These are phyloP conservation scores for Nycticorax nycticorax DNA, from an alignment of 2,113 vertebrate genomes.

Conservation along the genomic window DNA sequence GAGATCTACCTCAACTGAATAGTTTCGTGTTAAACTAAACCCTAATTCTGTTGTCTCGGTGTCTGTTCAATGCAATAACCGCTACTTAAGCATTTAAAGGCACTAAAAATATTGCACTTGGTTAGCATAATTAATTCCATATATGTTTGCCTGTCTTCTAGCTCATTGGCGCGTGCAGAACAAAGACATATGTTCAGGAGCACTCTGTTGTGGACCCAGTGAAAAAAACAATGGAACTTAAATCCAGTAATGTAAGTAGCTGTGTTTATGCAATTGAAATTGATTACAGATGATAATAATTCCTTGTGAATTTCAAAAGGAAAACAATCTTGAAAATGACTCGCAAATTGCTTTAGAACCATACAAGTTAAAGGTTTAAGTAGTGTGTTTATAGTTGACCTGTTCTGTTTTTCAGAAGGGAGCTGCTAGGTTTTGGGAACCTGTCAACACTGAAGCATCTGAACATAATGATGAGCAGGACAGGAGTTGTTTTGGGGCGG, in stretches of 20 bases:
- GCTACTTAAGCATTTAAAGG: neutral
- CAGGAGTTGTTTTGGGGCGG: neutral
- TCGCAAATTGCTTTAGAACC: neutral
- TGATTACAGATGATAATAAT: neutral
- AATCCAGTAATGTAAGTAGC: constrained; percentile 91
- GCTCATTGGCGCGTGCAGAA: constrained; percentile 89
- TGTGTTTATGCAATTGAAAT: neutral
- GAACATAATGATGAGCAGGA: neutral
- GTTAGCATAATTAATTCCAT: neutral
- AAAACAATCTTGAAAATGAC: neutral
- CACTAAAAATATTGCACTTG: neutral
- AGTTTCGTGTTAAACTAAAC: neutral
- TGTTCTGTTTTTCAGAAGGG: neutral
- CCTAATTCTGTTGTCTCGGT: neutral
- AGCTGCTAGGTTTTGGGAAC: neutral
- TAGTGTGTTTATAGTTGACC: neutral
- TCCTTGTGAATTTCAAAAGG: neutral
- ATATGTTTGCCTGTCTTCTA: constrained; percentile 53
- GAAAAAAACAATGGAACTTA: constrained; percentile 87
- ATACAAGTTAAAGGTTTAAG: neutral
- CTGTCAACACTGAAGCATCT: neutral
- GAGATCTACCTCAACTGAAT: neutral
- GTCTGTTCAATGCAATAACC: neutral
- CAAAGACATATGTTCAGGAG: constrained; percentile 91
- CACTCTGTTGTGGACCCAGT: constrained; percentile 92